phyloP scores from a whole-genome alignment of 2,888 invertebrate species.

The Frankliniella fusca region DNA sequence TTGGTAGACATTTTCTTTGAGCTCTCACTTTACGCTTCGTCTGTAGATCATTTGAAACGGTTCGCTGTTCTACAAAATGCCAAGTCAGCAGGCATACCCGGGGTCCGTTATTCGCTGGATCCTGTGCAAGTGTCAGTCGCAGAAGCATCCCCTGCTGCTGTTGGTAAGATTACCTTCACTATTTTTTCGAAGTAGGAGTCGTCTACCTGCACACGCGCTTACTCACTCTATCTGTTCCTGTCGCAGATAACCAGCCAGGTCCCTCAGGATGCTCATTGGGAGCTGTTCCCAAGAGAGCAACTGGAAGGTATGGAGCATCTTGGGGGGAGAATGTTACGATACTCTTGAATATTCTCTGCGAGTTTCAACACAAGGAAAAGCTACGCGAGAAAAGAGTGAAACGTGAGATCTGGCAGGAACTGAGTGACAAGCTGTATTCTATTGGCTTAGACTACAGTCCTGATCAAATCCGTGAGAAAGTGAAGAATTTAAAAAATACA shows the following conservation, averaged over 20 bases:
- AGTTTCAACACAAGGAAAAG: not conserved
- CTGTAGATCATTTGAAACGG: not conserved
- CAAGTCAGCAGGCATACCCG: not conserved
- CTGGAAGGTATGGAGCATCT: not conserved
- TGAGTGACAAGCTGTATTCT: not conserved
- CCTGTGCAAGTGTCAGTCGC: not conserved
- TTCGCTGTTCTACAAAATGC: not conserved
- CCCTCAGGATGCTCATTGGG: not conserved
- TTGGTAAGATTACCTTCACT: not conserved
- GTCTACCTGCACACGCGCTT: not conserved
- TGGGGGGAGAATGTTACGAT: not conserved
- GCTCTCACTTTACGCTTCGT: not conserved
- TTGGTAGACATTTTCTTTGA: not conserved
- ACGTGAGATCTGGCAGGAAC: not conserved
- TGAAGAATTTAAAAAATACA: not conserved
- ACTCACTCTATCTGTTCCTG: not conserved
- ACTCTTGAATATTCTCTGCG: not conserved
- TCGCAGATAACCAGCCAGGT: constrained; percentile 5
- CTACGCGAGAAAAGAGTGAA: not conserved
- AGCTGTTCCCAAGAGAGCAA: not conserved
- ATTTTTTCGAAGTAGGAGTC: not conserved
- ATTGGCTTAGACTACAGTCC: not conserved
- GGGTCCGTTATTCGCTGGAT: not conserved
- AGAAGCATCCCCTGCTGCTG: not conserved
- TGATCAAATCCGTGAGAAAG: not conserved